These are phyloP conservation scores for Papilio gigon DNA, from an alignment of 2,888 invertebrate genomes.

Conservation along the genomic window DNA sequence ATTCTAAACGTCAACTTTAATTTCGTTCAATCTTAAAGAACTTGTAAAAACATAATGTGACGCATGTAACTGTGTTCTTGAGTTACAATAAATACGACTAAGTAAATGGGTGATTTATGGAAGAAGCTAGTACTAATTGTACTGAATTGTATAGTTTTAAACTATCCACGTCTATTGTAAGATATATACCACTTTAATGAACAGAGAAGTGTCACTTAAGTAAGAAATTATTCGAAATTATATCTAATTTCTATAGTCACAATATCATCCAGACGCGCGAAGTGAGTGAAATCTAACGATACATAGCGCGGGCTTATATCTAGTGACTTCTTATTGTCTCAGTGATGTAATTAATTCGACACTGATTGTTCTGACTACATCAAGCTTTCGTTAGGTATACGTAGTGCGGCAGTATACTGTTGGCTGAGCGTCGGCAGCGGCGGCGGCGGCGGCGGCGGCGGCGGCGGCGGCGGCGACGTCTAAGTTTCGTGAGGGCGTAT, in stretches of 20 bases:
- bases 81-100: too few relatives aligned
- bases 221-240: not conserved
- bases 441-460: too few relatives aligned
- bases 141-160: too few relatives aligned
- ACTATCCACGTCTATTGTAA: too few relatives aligned
- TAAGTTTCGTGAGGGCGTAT: constrained; percentile 79
- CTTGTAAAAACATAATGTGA: too few relatives aligned
- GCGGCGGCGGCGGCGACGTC: too few relatives aligned
- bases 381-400: constrained; percentile 1
- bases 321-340: constrained; percentile 5
- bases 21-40: too few relatives aligned
- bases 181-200: too few relatives aligned
- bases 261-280: not conserved
- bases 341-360: constrained; percentile 13
- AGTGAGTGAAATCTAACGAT: not conserved
- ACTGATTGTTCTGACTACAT: constrained; percentile 23
- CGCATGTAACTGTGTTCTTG: too few relatives aligned
- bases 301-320: not conserved
- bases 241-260: not conserved
- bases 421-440: constrained; percentile 42
- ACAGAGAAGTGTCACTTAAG: not conserved
- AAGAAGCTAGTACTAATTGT: too few relatives aligned
- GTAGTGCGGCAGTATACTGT: constrained; percentile 23
- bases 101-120: too few relatives aligned
- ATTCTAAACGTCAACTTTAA: too few relatives aligned